A percentile compares a stretch with the other conserved stretches of the same genome.
Conservation (phyloP, 2,888 invertebrate species). For the Pseudococcus jackbeardsleyi region DNA sequence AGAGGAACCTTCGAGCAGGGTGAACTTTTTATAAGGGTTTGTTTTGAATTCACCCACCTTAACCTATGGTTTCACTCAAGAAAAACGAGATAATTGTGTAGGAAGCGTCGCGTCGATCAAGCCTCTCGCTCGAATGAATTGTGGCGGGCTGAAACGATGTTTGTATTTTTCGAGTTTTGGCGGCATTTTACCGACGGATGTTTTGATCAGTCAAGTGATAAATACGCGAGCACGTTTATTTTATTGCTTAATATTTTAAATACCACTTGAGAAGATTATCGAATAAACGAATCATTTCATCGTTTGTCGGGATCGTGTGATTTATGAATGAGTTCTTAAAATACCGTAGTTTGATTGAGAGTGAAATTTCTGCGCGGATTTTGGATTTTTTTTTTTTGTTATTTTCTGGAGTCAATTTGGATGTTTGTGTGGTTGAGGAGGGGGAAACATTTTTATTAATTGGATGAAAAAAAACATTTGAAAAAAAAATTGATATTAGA, state of each 20-base stretch:
- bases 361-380: background rate
- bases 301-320: conserved; percentile 2
- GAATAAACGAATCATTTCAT: background rate
- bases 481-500: too few species aligned
- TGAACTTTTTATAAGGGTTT: background rate
- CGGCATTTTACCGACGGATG: background rate
- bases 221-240: background rate
- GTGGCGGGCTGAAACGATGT: background rate
- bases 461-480: too few species aligned
- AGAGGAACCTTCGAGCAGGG: background rate
- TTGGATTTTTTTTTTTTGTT: background rate
- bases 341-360: background rate
- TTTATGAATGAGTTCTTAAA: conserved; percentile 12
- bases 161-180: background rate
- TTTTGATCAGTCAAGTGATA: conserved; percentile 17
- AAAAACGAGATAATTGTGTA: background rate
- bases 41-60: background rate
- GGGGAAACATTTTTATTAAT: too few species aligned
- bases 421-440: too few species aligned
- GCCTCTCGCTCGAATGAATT: too few species aligned
- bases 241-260: conserved; percentile 25
- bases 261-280: background rate
- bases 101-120: background rate
- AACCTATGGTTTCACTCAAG: too few species aligned
- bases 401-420: background rate